These are phyloP conservation scores for Prolemur simus DNA, from an alignment of 2,113 vertebrate genomes.

Conservation along the genomic window DNA sequence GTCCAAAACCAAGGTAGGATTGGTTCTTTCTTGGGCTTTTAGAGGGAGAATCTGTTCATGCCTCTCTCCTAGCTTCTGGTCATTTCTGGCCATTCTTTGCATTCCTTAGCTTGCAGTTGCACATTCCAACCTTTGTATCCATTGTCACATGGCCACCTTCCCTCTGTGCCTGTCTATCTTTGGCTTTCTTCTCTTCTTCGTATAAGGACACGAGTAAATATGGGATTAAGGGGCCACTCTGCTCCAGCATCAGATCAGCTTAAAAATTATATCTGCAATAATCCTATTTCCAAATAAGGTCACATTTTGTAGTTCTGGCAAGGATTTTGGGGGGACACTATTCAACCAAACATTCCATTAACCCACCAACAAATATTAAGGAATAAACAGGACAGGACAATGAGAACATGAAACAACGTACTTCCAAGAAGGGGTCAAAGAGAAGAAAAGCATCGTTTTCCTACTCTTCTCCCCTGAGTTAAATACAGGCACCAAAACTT, in stretches of 20 bases:
- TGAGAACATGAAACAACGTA: background rate
- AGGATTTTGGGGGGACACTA: background rate
- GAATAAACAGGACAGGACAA: background rate
- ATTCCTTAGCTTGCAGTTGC: background rate
- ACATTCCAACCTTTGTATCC: background rate
- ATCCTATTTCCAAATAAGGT: background rate
- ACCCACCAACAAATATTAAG: background rate
- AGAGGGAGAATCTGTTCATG: rapidly evolving
- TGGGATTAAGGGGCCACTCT: background rate
- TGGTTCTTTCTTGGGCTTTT: background rate
- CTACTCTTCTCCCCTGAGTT: background rate
- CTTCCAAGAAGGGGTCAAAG: background rate
- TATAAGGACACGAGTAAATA: background rate
- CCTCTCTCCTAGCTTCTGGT: background rate
- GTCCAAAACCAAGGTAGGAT: background rate
- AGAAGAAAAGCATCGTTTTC: background rate
- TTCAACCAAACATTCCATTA: background rate
- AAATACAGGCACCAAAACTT: background rate
- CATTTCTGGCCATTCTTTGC: background rate
- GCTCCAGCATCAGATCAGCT: background rate
- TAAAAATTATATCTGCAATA: background rate
- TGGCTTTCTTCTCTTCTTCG: background rate
- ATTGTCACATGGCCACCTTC: rapidly evolving
- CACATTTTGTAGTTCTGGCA: background rate
- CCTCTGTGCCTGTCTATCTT: background rate